Conservation (phyloP, 1,140 invertebrate species). For the Cardiocondyla obscurior region DNA sequence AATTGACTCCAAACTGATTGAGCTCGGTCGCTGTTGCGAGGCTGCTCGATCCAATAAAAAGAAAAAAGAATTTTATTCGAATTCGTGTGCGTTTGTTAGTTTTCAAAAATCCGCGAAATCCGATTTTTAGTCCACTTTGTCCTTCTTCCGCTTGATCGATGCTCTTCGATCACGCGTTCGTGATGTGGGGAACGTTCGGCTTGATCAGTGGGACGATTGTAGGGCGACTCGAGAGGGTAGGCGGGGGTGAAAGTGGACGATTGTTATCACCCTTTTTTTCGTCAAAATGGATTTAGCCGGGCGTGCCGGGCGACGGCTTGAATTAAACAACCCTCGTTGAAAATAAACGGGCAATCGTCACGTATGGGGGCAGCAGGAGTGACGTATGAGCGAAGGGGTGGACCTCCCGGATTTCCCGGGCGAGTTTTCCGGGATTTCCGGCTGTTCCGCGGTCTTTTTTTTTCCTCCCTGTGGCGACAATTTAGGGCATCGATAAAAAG, state of each 20-base stretch:
- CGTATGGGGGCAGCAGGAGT: background rate
- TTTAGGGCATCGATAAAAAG: slow-evolving; percentile 41
- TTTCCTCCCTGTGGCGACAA: slow-evolving; percentile 8
- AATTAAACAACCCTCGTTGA: slow-evolving; percentile 53
- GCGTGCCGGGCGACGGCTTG: slow-evolving; percentile 39
- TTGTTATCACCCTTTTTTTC: slow-evolving; percentile 41
- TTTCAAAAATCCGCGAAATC: slow-evolving; percentile 16
- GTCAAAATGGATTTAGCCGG: slow-evolving; percentile 41
- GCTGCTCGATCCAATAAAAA: background rate
- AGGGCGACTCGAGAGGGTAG: background rate
- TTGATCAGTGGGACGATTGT: background rate
- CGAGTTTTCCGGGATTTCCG: slow-evolving; percentile 41
- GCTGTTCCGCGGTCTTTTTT: slow-evolving; percentile 15
- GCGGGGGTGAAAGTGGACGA: background rate
- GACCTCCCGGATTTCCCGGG: slow-evolving; percentile 32
- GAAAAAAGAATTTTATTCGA: background rate
- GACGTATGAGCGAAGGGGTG: background rate
- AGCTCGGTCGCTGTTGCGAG: background rate
- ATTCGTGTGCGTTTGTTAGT: background rate
- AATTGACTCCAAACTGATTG: slow-evolving; percentile 1
- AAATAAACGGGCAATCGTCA: slow-evolving; percentile 57
- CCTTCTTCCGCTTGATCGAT: slow-evolving; percentile 20
- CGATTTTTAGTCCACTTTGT: slow-evolving; percentile 10
- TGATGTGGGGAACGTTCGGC: background rate
- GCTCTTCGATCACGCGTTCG: slow-evolving; percentile 24